Evolutionary conservation across 2,113 vertebrate species (phyloP), one percentile per base, ranked within the genome.

Genomic region (Semnornis frantzii): DNA sequence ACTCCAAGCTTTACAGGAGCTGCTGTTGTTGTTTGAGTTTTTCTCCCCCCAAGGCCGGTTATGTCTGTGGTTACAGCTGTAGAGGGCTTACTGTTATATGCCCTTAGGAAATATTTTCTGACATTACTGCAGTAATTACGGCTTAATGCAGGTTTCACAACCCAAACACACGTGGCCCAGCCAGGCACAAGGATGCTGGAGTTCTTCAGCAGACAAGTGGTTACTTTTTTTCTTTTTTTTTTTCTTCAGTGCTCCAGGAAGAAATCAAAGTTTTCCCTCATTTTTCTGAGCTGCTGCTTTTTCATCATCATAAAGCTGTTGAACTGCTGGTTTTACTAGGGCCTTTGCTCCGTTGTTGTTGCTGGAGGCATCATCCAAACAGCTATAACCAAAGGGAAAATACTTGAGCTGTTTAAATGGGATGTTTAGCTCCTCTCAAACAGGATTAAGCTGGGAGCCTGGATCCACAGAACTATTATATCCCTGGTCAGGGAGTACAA

Each of bases 91-190:
- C 83, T 87, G 72, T 72, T 55, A 66, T 12, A 16, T 95, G 92
- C 93, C 90, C 84, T 81, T 33, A 92, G 92, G 92, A 91, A 90
- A 95, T 89, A 60, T 94, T 95, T 94, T 93, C 90, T 94, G 89
- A 66, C 80, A 89, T 82, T 87, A 89, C 60, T 94, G 81, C 87
- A 52, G 81, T 92, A 92, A 92, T 94, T 91, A 68, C 63, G 74
- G 85, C 66, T 90, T 87, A 92, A 91, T 82, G 79, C 59, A 58
- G 73, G 79, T 97, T 96, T 96, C 96, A 95, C 86, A 97, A 93
- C 83, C 57, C 65, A 48, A 48, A 55, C 69, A 28, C 72, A 21
- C 50, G 20, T 87, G 77, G 90, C 83, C 50, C 3, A 2, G 69
- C 33, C 10, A 5, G 68, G 58, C 72, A 12, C 75, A 16, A 25